Evolutionary conservation across 2,113 vertebrate species (phyloP), one percentile per base, ranked within the genome.

Genomic region (Cercopithecus mona): DNA sequence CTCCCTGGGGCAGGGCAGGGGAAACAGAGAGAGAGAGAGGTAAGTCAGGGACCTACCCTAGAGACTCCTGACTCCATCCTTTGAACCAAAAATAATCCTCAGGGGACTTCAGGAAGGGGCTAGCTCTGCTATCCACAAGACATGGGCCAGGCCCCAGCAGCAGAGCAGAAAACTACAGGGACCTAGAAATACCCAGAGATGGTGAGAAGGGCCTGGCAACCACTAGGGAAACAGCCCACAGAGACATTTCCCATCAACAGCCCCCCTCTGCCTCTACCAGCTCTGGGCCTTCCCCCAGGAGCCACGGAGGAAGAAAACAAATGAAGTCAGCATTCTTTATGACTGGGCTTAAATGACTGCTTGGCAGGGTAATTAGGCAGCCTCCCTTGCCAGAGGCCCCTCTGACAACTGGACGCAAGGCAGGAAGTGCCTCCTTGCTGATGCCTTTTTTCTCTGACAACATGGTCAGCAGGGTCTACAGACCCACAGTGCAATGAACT

Each of bases 1-100:
- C 5, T 99, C 99, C 98, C 99, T 99, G 82, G 90, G 95, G 86
- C 0, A 25, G 78, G 93, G 38, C 35, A 50, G 93, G 88, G 78
- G 48, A 95, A 73, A 90, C 27, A 96, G n/a, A 93, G 17, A 95
- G n/a, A 64, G 7, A 55, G 30, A 32, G n/a, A 92, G 11, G 82
- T 98, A 55, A 94, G 95, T 66, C 50, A 64, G 94, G 55, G 22
- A 78, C 40, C n/a, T 20, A 94, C 35, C 43, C 82, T 27, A 81
- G 64, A 95, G 40, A 89, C 70, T 85, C 75, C 25, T 82, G 76
- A 92, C 40, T 66, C 73, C 40, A 85, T 20, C 22, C 30, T 30
- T 27, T 2, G 1, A 92, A 85, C 66, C 76, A 72, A 90, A 93
- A 89, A 61, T 61, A 86, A 23, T 92, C 45, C 87, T n/a, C 8